A percentile compares a stretch with the other conserved stretches of the same genome.
These are phyloP conservation scores for Polyergus mexicanus DNA, from an alignment of 1,140 invertebrate species.

Conservation along the genomic window DNA sequence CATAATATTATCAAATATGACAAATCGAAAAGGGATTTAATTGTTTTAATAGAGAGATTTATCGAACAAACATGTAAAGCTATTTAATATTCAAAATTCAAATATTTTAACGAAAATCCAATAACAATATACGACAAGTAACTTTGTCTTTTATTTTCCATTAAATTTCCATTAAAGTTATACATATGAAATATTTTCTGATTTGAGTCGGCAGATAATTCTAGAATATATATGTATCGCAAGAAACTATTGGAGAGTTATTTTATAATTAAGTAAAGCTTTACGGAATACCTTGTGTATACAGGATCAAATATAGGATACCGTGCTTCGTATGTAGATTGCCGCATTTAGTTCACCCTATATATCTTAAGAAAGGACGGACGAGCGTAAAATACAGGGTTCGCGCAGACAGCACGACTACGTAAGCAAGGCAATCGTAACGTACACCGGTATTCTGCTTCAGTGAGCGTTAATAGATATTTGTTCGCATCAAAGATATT, in stretches of 20 bases:
- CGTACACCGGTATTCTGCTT: conserved; percentile 5
- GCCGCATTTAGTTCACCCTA: conserved; percentile 16
- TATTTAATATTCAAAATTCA: neutral
- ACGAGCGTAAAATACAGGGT: conserved; percentile 41
- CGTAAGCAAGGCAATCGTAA: conserved; percentile 12
- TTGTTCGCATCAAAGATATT: conserved; percentile 61
- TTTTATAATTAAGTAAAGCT: conserved; percentile 1
- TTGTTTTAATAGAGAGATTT: neutral
- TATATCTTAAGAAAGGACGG: conserved; percentile 32
- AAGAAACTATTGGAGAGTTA: neutral
- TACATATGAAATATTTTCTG: neutral
- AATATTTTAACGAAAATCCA: too few relatives aligned
- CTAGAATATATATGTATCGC: neutral
- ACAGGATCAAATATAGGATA: conserved; percentile 5
- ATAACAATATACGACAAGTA: neutral
- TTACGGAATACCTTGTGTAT: neutral
- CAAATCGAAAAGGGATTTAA: neutral
- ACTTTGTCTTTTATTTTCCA: neutral
- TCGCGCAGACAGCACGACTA: conserved; percentile 16
- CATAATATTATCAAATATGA: neutral
- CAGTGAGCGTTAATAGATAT: conserved; percentile 56
- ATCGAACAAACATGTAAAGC: neutral
- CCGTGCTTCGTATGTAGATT: conserved; percentile 19
- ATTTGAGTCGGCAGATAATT: neutral
- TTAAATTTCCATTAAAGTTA: neutral